Percentiles rank a stretch among this genome's conserved stretches.
These are phyloP conservation scores for Drosophila dives DNA, from an alignment of 2,888 invertebrate genomes.

Conservation along the genomic window DNA sequence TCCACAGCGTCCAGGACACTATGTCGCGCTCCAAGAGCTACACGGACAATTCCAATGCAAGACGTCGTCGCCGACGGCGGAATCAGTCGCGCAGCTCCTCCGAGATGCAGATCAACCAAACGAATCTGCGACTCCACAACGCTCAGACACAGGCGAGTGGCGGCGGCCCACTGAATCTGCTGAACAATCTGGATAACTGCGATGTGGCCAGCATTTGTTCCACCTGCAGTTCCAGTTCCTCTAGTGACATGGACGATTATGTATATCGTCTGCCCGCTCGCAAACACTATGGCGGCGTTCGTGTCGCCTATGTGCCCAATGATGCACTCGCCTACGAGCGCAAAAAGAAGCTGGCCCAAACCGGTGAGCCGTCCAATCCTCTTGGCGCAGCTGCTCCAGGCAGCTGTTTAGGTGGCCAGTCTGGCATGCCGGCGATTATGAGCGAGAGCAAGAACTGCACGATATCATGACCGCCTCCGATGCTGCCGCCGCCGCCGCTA, in stretches of 20 bases:
- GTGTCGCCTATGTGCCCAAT: slow-evolving; percentile 96
- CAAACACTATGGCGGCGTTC: slow-evolving; percentile 93
- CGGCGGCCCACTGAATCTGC: slow-evolving; percentile 62
- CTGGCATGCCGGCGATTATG: slow-evolving; percentile 64
- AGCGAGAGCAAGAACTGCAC: slow-evolving; percentile 92
- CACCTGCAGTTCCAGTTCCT: slow-evolving; percentile 94
- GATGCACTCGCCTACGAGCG: slow-evolving; percentile 94
- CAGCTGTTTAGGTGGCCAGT: slow-evolving; percentile 31
- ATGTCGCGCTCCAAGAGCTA: slow-evolving; percentile 87
- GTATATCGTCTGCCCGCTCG: slow-evolving; percentile 93
- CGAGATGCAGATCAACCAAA: slow-evolving; percentile 84
- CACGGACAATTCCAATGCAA: slow-evolving; percentile 85
- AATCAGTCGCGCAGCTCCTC: slow-evolving; percentile 84
- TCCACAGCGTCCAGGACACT: slow-evolving; percentile 83
- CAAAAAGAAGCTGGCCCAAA: slow-evolving; percentile 86
- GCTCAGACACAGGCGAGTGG: slow-evolving; percentile 78
- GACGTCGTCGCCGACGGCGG: slow-evolving; percentile 81
- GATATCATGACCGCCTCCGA: slow-evolving; percentile 89
- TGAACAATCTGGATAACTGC: slow-evolving; percentile 84
- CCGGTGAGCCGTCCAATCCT: slow-evolving; percentile 18
- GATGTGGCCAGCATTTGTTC: slow-evolving; percentile 93
- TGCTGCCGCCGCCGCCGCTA: slow-evolving; percentile 80
- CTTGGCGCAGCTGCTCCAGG: slow-evolving; percentile 6
- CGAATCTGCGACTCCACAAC: slow-evolving; percentile 82
- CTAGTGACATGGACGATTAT: slow-evolving; percentile 93